Conservation (phyloP, 2,888 invertebrate species). For the Stenodera caucasica region DNA sequence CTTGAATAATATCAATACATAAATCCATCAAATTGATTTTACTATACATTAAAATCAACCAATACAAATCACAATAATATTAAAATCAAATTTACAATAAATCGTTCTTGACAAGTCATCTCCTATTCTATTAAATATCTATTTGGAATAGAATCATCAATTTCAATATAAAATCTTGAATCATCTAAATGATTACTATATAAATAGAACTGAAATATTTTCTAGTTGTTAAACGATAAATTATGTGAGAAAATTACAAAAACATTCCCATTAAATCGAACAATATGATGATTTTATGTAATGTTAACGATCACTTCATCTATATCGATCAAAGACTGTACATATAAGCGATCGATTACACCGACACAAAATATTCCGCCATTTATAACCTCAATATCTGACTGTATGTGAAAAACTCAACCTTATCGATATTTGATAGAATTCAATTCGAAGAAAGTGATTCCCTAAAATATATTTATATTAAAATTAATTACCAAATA, state of each 20-base stretch:
- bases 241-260: constrained; percentile 1
- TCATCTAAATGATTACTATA: not conserved
- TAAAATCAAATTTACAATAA: constrained; percentile 10
- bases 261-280: not conserved
- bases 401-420: no score
- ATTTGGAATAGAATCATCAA: constrained; percentile 1
- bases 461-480: no score
- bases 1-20: constrained; percentile 14
- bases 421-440: no score
- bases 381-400: no score
- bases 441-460: no score
- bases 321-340: not conserved
- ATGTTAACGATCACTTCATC: not conserved
- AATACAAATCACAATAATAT: constrained; percentile 4
- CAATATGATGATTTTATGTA: constrained; percentile 1
- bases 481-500: not conserved
- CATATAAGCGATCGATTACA: not conserved
- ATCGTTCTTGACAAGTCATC: constrained; percentile 8
- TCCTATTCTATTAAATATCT: not conserved
- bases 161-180: constrained; percentile 1
- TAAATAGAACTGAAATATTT: constrained; percentile 1
- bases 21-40: constrained; percentile 11
- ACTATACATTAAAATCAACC: constrained; percentile 1
- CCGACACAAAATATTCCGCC: no score
- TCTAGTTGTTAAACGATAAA: constrained; percentile 1